phyloP scores from a whole-genome alignment of 2,888 invertebrate genomes.

The Netelia melanura region DNA sequence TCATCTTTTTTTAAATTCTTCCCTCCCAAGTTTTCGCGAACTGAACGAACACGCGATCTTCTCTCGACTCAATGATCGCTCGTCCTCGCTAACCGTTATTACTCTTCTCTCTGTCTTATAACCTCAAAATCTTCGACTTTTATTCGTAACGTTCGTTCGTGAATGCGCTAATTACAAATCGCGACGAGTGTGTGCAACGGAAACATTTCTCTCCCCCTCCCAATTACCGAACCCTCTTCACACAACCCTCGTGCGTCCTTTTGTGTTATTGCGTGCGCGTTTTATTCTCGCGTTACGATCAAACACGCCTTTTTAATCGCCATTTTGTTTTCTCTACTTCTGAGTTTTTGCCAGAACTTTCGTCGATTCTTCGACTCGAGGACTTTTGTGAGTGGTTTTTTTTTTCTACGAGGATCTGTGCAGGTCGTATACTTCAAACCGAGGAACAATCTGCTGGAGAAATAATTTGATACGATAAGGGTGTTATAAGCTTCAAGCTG shows the following conservation, averaged over 20 bases:
- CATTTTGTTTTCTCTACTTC: not conserved
- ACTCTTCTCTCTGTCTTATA: not conserved
- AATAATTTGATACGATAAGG: conserved; percentile 45
- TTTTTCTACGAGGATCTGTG: conserved; percentile 12
- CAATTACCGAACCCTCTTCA: conserved; percentile 23
- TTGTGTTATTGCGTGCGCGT: too few species aligned
- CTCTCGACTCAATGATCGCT: conserved; percentile 59
- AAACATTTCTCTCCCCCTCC: conserved; percentile 36
- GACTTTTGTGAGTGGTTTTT: not conserved
- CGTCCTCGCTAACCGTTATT: conserved; percentile 22
- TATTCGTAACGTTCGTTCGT: conserved; percentile 54
- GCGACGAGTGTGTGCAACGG: conserved; percentile 24
- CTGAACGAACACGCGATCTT: conserved; percentile 19
- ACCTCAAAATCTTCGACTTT: conserved; percentile 26
- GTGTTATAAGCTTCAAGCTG: conserved; percentile 78
- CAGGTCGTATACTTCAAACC: not conserved
- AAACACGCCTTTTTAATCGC: not conserved
- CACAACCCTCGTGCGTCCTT: not conserved
- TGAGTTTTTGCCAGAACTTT: too few species aligned
- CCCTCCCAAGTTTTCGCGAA: conserved; percentile 20
- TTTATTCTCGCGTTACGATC: too few species aligned
- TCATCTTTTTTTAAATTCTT: not conserved
- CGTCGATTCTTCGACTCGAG: not conserved
- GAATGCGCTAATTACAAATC: conserved; percentile 30
- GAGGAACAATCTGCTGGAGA: conserved; percentile 12